Percentiles rank a stretch among this genome's conserved stretches.
These are phyloP conservation scores for Microplitis demolitor DNA, from an alignment of 1,140 invertebrate species.

Conservation along the genomic window DNA sequence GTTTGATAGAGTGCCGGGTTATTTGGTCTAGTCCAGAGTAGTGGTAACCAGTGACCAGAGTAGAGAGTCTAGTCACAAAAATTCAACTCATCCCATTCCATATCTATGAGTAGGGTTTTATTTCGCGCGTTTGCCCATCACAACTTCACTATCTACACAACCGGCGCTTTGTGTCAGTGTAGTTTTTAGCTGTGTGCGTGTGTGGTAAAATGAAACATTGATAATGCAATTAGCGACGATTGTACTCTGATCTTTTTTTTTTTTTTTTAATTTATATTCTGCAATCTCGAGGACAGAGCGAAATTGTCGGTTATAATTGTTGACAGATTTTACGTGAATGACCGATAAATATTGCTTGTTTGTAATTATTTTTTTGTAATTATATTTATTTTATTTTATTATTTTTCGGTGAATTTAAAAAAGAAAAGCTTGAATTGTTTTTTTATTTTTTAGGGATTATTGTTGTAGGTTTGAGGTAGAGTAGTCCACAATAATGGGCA, in stretches of 20 bases:
- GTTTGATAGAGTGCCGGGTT: too few relatives aligned
- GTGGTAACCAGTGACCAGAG: too few relatives aligned
- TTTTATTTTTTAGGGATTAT: too few relatives aligned
- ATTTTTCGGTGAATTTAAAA: neutral
- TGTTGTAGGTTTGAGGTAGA: neutral
- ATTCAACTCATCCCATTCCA: neutral
- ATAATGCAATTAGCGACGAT: conserved; percentile 1
- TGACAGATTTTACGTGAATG: neutral
- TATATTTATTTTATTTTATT: too few relatives aligned
- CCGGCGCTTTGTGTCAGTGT: too few relatives aligned
- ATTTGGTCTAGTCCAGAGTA: too few relatives aligned
- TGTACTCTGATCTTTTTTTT: neutral
- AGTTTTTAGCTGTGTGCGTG: neutral
- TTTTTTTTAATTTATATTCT: neutral
- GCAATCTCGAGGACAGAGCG: neutral
- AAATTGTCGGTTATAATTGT: neutral
- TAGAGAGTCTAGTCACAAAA: too few relatives aligned
- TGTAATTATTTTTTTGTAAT: neutral
- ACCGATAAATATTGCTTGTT: neutral
- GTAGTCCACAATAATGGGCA: conserved; percentile 46
- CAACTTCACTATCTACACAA: too few relatives aligned
- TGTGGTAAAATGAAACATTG: neutral
- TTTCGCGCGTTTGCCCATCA: neutral
- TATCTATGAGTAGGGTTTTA: neutral
- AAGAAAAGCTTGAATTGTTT: too few relatives aligned